Evolutionary conservation across 2,888 invertebrate species (phyloP), one percentile per base, ranked within the genome.

Genomic region (Nineta flava): DNA sequence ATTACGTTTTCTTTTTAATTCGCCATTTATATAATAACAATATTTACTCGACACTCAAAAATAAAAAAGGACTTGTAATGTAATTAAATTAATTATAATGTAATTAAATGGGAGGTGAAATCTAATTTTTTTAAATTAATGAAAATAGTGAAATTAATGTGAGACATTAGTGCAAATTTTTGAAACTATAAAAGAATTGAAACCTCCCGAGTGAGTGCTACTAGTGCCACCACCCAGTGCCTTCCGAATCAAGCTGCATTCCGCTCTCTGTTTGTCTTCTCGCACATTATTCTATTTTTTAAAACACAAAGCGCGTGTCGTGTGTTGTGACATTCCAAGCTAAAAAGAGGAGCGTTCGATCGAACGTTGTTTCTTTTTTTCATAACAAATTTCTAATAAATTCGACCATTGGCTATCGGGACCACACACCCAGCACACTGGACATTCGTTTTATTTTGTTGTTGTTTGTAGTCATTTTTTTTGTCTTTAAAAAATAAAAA

Each of bases 241-340:
- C 49, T 49, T 49, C 49, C 49, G 49, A 38, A 45, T 45, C 34
- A 49, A 49, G 49, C 49, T 49, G 49, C 49, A 49, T 49, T 49
- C 49, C 49, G 49, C 49, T 49, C 48, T 48, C 47, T 47, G 16
- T 35, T 21, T 47, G 17, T 47, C 31, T 48, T 41, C 19, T 16
- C 26, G 46, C 26, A 31, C 31, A 13, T 21, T 26, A 46, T 26
- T 19, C 9, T 31, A 38, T 13, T 38, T 13, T 38, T 38, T 38
- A 38, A 38, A 19, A 21, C 6, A 42, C 42, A 16, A 19, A 21
- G 10, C 21, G 43, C 21, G 43, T 26, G 46, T 46, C 32, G 46
- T 32, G 46, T 46, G 46, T 34, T 46, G 46, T 46, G 46, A 46
- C 46, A 46, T 46, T 46, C 46, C 46, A 46, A 46, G 46, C 38